Base-by-base conservation (phyloP, 2,797 vertebrate species). In the Leptatherina wallacei region DNA sequence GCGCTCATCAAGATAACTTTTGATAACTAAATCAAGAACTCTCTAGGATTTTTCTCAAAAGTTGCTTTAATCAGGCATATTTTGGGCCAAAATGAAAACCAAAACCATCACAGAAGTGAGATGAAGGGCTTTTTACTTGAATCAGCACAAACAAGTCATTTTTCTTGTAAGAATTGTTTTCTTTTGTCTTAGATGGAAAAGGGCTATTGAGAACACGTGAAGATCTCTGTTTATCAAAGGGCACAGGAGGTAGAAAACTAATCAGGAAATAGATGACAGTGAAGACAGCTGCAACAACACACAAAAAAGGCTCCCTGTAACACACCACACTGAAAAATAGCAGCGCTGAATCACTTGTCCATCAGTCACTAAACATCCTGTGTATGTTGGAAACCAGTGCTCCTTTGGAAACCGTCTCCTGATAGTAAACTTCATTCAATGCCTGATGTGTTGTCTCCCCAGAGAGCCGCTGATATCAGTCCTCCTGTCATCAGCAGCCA, bases 401-500 rank as follows among this genome's bases (percentile, higher is more conserved):
- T 65, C 52, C 10, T 55, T 82, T 9, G 44, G 62, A 76, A 71
- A 86, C 44, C 35, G 12, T 65, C 73, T 77, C 42, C 73, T 72
- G 69, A 75, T 77, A 65, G 71, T 61, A 49, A 74, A 65, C 67
- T 61, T 57, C 14, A 61, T 73, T 64, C 71, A 65, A 58, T 79
- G 77, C 65, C 49, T 80, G 22, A 44, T 81, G 73, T 73, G 56
- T 68, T 74, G 2, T 82, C 64, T 80, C 85, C 64, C 35, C 73
- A 98, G 96, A 80, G 81, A 63, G 79, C 93, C 61, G 85, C 91
- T 0, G 85, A 94, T 3, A 92, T 88, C 57, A 95, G 95, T 83
- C 80, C 24, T 29, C 88, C 95, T 49, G 84, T 94, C 73, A 78
- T 94, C 81, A 81, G 77, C 65, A 91, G 89, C 56, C 77, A 94